Base-by-base conservation (phyloP, 2,888 invertebrate species). In the Drosophila koepferae region DNA sequence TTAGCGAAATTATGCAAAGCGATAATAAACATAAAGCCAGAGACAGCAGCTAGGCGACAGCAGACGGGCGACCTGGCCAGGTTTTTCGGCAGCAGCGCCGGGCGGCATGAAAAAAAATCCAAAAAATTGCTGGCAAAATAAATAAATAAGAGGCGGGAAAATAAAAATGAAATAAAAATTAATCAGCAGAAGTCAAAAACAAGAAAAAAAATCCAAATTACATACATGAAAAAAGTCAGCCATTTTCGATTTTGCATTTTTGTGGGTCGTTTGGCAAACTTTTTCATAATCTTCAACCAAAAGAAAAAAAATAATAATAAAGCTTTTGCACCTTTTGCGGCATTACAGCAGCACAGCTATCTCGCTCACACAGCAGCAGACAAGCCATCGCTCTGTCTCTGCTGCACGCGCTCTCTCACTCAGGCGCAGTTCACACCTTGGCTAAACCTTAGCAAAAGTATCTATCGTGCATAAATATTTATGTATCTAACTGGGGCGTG, bases 401-500 rank as follows among this genome's bases (percentile, higher is more conserved):
- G 34, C n/a, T 51, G 20, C 58, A 51, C 49, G 46, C n/a, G 14
- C 28, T 40, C 59, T 43, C 63, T 48, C 63, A 64, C 59, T 72
- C 78, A 79, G 75, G 81, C 81, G 74, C 68, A 77, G 80, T 84
- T 85, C 85, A 82, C 87, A 85, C 85, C 87, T 85, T 85, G 82
- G 73, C 76, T 70, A 77, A 84, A 82, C 82, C 85, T 80, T 85
- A 81, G 79, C 77, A 79, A 86, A 86, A 86, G 86, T 86, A 84
- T 84, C 84, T 86, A 89, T 81, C 76, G 84, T 90, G 72, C 80
- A 88, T 85, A 90, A 91, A 90, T 89, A 90, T 90, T 90, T 90
- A 76, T 90, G 84, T 90, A 90, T 91, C 89, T 90, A 91, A 91
- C 88, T 90, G 88, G 90, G 90, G 90, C 91, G 90, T 91, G 91